Conservation (phyloP, 2,113 vertebrate genomes). For the Sylvietta virens region DNA sequence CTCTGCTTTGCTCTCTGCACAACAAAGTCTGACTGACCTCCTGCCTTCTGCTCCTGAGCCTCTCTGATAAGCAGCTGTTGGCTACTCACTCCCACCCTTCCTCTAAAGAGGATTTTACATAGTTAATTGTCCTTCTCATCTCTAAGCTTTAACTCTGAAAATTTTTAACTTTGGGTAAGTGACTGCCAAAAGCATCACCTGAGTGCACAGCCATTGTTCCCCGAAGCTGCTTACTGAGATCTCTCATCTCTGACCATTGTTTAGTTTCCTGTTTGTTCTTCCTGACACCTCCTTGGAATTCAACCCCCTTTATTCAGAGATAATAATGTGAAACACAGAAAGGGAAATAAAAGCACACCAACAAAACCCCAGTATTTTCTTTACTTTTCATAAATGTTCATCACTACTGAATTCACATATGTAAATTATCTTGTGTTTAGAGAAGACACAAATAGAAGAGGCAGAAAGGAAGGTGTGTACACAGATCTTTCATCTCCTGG, state of each 20-base stretch:
- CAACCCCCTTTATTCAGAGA: neutral
- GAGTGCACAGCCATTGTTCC: neutral
- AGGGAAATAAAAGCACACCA: neutral
- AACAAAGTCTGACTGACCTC: neutral
- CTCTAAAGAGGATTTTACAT: neutral
- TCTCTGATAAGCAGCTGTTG: neutral
- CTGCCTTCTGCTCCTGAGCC: neutral
- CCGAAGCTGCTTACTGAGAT: neutral
- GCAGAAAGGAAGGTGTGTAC: neutral
- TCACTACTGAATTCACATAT: neutral
- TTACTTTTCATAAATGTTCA: neutral
- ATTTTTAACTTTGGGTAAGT: neutral
- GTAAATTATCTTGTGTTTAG: neutral
- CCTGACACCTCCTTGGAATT: neutral
- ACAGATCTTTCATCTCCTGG: neutral
- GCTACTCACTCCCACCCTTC: neutral
- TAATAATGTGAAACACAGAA: neutral
- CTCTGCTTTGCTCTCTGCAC: neutral
- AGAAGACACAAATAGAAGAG: neutral
- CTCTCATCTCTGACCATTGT: neutral
- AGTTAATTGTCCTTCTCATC: neutral
- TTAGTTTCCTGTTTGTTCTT: conserved; percentile 20
- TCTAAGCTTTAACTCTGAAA: neutral
- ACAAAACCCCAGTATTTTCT: neutral
- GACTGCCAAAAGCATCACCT: neutral